Evolutionary conservation across 2,797 vertebrate species (phyloP).

Genomic region (Acanthopagrus latus): DNA sequence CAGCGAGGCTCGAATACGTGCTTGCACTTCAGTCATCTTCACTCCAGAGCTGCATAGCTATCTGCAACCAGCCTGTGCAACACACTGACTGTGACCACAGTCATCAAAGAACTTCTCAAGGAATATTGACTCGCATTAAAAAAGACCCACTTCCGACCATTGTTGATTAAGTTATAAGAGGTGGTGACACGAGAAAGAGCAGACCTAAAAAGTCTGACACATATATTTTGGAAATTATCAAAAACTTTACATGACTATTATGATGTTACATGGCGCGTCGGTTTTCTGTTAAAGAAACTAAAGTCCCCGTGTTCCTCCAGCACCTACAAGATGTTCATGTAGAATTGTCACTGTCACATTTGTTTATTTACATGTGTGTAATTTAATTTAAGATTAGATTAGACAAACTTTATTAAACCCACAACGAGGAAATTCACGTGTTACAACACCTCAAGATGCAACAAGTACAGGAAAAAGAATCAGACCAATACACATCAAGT

Average conservation of each 20-base stretch:
- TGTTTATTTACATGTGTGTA: no score
- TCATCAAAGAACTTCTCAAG: neutral
- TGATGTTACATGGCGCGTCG: neutral
- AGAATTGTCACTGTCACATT: neutral
- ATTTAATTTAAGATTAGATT: no score
- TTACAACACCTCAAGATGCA: no score
- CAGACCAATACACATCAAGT: no score
- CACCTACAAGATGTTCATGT: neutral
- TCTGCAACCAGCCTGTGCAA: neutral
- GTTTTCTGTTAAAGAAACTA: neutral
- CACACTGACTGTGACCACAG: no score
- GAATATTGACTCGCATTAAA: neutral
- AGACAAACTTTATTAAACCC: no score
- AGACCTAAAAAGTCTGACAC: neutral
- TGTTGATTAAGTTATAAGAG: neutral
- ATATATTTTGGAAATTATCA: neutral
- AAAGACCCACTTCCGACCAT: neutral
- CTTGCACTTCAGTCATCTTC: neutral
- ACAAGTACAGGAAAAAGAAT: no score
- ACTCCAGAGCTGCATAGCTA: neutral
- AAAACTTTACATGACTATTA: neutral
- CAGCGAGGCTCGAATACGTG: neutral
- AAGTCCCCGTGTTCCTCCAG: neutral
- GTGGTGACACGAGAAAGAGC: neutral
- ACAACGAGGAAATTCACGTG: no score